These are phyloP conservation scores for Andricus quercusramuli DNA, from an alignment of 2,888 invertebrate genomes.

Conservation along the genomic window DNA sequence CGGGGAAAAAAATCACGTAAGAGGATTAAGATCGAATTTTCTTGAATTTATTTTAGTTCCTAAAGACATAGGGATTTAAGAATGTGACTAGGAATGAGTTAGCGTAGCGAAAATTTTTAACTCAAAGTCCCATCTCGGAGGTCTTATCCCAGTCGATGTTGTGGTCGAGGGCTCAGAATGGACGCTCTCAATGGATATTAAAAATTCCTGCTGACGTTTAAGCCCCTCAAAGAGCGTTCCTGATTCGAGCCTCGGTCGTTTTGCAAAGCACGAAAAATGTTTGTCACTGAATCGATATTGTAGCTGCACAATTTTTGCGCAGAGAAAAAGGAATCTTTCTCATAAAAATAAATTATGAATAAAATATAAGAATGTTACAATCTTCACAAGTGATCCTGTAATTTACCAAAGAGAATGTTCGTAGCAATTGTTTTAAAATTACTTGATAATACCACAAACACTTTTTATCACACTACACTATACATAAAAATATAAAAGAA, in stretches of 20 bases:
- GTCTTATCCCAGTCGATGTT: constrained; percentile 16
- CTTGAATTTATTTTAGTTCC: constrained; percentile 17
- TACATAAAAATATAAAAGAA: no score
- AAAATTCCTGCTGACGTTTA: constrained; percentile 61
- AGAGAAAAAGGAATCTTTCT: not conserved
- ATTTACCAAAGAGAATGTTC: no score
- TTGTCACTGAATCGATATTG: not conserved
- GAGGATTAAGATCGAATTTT: constrained; percentile 1
- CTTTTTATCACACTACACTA: no score
- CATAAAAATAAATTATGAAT: not conserved
- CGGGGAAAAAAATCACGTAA: no score
- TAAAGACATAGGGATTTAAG: not conserved
- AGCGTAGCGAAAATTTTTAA: constrained; percentile 10
- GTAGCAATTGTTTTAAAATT: no score
- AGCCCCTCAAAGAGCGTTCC: constrained; percentile 53
- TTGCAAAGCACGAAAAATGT: constrained; percentile 7
- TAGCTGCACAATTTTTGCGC: not conserved
- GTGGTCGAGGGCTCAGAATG: constrained; percentile 17
- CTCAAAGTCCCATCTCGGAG: not conserved
- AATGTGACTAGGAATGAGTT: not conserved
- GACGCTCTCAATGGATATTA: constrained; percentile 57
- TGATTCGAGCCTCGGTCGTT: constrained; percentile 14
- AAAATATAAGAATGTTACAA: no score
- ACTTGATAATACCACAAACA: no score
- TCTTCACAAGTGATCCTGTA: no score